Base-by-base conservation (phyloP, 1,140 invertebrate species). In the Drosophila pseudoananassae region DNA sequence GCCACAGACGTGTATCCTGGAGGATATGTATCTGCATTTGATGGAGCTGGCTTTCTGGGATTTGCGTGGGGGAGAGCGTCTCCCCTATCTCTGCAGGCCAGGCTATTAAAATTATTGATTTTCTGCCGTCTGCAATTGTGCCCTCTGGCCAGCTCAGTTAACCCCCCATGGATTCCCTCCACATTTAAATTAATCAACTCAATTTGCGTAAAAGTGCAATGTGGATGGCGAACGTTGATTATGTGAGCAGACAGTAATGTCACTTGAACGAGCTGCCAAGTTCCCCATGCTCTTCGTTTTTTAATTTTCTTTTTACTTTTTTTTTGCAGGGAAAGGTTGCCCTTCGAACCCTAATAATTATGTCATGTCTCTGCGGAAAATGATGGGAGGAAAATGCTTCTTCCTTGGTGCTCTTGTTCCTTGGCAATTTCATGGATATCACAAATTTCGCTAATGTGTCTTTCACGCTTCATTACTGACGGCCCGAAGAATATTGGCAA, bases 111-210 rank as follows among this genome's bases (percentile, higher is more conserved):
- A 66, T 84, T 84, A 83, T 83, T 79, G 79, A 83, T 83, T 83
- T 84, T 83, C 55, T 84, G 79, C 79, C 80, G 79, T 83, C 79
- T 83, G 79, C 79, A 84, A 83, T 83, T 84, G 73, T 84, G 79
- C 79, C 79, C 79, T 83, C 77, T 84, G 79, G 79, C 75, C 79
- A 70, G 59, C 60, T 45, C 70, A 82, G 57, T 83, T 78, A 71
- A 40, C 68, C 58, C 69, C 49, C 43, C 40, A 1, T 29, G 1
- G 17, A 5, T 14, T 7, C 12, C 3, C 38, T 46, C 47, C 80
- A 68, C 76, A 75, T 84, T 83, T 83, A 78, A 83, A 83, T 83
- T 83, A 83, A 83, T 83, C 76, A 83, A 83, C 79, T 83, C 80
- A 83, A 83, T 84, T 83, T 83, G 79, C 71, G 70, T 75, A 63